Percentiles rank a stretch among this genome's conserved stretches.
Evolutionary conservation across 1,140 invertebrate genomes (phyloP).

Genomic region (Lucilia sericata): DNA sequence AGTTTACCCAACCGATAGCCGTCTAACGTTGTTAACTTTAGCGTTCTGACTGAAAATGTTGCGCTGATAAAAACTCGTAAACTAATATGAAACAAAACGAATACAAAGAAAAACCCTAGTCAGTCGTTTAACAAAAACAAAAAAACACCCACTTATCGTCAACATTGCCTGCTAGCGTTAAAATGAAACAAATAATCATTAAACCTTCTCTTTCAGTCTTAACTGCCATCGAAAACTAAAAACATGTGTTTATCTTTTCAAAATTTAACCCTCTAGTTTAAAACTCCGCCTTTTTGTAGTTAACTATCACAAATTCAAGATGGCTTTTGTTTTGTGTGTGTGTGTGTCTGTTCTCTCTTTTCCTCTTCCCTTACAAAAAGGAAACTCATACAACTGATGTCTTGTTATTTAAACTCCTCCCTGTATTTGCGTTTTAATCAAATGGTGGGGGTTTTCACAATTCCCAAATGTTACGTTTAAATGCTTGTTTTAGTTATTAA

Average conservation of each 20-base stretch:
- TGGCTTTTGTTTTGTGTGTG: conserved; percentile 25
- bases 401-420: conserved; percentile 11
- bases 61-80: conserved; percentile 35
- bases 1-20: conserved; percentile 2
- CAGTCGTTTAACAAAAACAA: not conserved
- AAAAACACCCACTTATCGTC: not conserved
- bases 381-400: not conserved
- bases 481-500: not conserved
- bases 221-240: not conserved
- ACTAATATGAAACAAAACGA: not conserved
- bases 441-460: not conserved
- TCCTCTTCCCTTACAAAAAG: not conserved
- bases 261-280: not conserved
- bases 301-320: not conserved
- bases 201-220: not conserved
- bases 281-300: not conserved
- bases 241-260: not conserved
- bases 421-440: not conserved
- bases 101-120: not conserved
- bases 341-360: conserved; percentile 14
- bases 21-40: conserved; percentile 31
- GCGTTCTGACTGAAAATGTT: conserved; percentile 2
- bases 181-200: not conserved
- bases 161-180: not conserved
- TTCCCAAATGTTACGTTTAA: not conserved